Evolutionary conservation across 2,797 vertebrate genomes (phyloP), one percentile per base, ranked within the genome.

Genomic region (Basileuterus tristriatus): DNA sequence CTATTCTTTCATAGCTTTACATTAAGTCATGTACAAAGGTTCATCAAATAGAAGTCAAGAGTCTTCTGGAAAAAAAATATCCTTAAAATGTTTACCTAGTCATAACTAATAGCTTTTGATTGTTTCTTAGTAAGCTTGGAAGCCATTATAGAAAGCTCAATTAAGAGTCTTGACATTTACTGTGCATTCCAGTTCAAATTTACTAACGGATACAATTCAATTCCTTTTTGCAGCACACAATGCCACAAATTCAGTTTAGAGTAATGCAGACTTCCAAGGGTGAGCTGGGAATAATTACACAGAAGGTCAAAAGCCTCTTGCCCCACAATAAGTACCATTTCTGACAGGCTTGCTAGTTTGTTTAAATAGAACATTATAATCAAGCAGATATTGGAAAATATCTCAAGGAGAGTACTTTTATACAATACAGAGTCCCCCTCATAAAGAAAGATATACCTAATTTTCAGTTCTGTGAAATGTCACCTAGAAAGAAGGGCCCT

Each of bases 151-250:
- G 95, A 97, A 98, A 97, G 82, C 49, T 12, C 97, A 97, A 94
- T 98, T 98, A 98, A 97, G 96, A 98, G 95, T 96, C 96, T 97
- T 97, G 97, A 98, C 97, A 98, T 98, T 98, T 97, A 97, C 94
- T 97, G 90, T 93, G 94, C 49, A 88, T 96, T 97, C 93, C 96
- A 97, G 92, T 95, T 97, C 96, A 96, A 97, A 97, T 97, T 97
- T 94, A 92, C 97, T 98, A 97, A 98, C 98, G 97, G 97, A 95
- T 96, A 77, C 74, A 94, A 92, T 93, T 97, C 96, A 90, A 85
- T 95, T 97, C 87, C 88, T 93, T 94, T 95, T 95, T 94, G 93
- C 97, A 87, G 56, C 81, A 93, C 86, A 96, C 93, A 93, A 96
- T 93, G 94, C 83, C 95, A 96, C 95, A 97, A 96, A 97, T 97